Base-by-base conservation (phyloP, 2,113 vertebrate species). In the Barnardius zonarius region DNA sequence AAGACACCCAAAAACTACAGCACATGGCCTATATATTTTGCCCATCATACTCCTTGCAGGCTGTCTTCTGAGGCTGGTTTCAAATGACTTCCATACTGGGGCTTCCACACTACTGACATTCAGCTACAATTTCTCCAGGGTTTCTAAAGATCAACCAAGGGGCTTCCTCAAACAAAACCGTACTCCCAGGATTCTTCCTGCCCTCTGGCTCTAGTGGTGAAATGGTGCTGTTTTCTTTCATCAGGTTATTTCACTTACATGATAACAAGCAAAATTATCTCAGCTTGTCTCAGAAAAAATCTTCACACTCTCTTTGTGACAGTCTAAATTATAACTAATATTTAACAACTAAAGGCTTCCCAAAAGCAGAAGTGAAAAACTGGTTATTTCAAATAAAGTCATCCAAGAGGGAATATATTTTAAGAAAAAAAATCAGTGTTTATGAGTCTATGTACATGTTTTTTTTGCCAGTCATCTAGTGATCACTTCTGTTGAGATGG, bases 361-460 rank as follows among this genome's bases (percentile, higher is more conserved):
- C 17, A 3, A 28, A 51, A 39, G 15, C 1, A 6, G 66, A 85
- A 79, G 23, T 24, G 74, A 85, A 74, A 63, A 17, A 33, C 1
- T 14, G 12, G 6, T 8, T 16, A 33, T 13, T 63, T 78, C 41
- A 31, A 54, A 22, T 6, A 55, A 55, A 67, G 27, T 7, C 8
- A 48, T 48, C 31, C 44, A 44, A 75, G 12, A 64, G 4, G 17
- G 16, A 69, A 28, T 1, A 1, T 5, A 17, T 44, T 62, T 83
- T 67, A 63, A 28, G 37, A n/a, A 8, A 43, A 43, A 74, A 72
- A 2, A 0, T 1, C 2, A 7, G 1, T 68, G 33, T 17, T 67
- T 72, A 1, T n/a, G 8, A 59, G 3, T 4, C 33, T 61, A 10
- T 11, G 20, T 5, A 8, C 10, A 4, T 7, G 5, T 5, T 14